A percentile compares a stretch with the other conserved stretches of the same genome.
These are phyloP conservation scores for Cyclopterus lumpus DNA, from an alignment of 2,797 vertebrate genomes.

Conservation along the genomic window DNA sequence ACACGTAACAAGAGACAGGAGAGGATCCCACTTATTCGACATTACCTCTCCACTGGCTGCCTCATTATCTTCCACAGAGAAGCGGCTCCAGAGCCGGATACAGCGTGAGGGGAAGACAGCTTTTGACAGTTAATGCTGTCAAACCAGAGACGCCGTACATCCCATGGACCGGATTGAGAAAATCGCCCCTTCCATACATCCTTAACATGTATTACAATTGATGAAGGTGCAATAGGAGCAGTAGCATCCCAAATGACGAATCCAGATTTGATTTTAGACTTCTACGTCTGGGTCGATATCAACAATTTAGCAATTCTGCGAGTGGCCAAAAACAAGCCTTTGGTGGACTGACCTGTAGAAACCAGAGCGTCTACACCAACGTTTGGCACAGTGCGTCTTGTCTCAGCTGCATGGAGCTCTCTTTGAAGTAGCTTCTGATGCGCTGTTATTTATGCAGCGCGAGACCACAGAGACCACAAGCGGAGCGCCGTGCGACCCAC, in stretches of 20 bases:
- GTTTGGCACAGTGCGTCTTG: conserved; percentile 57
- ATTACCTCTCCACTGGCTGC: conserved; percentile 50
- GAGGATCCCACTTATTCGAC: conserved; percentile 61
- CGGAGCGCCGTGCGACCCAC: conserved; percentile 70
- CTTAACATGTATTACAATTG: not conserved
- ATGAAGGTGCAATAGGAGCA: not conserved
- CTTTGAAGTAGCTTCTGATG: conserved; percentile 73
- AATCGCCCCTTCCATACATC: not conserved
- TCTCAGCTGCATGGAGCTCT: conserved; percentile 57
- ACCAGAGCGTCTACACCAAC: conserved; percentile 44
- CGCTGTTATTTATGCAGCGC: conserved; percentile 76
- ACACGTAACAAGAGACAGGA: conserved; percentile 68
- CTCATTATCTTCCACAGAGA: conserved; percentile 62
- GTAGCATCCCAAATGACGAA: not conserved
- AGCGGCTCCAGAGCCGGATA: conserved; percentile 21
- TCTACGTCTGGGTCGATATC: not conserved
- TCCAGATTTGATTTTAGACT: conserved; percentile 4
- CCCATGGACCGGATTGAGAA: conserved; percentile 9
- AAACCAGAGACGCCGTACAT: conserved; percentile 14
- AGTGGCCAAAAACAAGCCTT: conserved; percentile 40
- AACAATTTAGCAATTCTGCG: conserved; percentile 21
- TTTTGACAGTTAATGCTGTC: conserved; percentile 35
- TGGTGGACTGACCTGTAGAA: conserved; percentile 44
- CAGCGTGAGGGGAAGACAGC: conserved; percentile 19
- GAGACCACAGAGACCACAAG: conserved; percentile 75